Base-by-base conservation (phyloP, 2,888 invertebrate genomes). In the Cantharis rustica region DNA sequence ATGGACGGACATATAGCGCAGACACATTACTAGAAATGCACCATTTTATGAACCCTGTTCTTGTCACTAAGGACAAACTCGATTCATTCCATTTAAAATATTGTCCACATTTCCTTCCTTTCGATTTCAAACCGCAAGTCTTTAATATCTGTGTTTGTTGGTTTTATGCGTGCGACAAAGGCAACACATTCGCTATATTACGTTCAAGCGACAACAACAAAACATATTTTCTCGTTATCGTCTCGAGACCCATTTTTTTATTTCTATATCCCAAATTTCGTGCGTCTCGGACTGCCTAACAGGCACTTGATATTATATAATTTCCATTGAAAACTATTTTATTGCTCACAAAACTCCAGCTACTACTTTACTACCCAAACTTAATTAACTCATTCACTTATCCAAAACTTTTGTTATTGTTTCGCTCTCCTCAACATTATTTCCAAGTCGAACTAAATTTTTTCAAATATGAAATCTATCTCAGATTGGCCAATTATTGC, bases 21-120 rank as follows among this genome's bases (percentile, higher is more conserved):
- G 84, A 84, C 84, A 81, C 85, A 84, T 85, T 84, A 84, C 83
- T 77, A 80, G 78, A 79, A 81, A 80, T 79, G 81, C 80, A 80
- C 77, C 80, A 79, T 76, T 81, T 83, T 80, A 82, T 81, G 79
- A 80, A 80, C 75, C 80, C 75, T 79, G 79, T 78, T 78, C 77
- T 77, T 76, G 79, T 78, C 79, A 77, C 75, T 75, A 75, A 75
- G 74, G 73, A 73, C 74, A 72, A 73, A 78, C 77, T 79, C 73
- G 75, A 78, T 77, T 77, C 72, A 27, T 77, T 78, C 71, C 23
- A 66, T 77, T 71, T 79, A 76, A 79, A 74, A 78, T 78, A 77
- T 75, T 27, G 20, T 70, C 64, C 31, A 68, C 15, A 62, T 72
- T 75, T 71, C 63, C 63, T 62, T 77, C 69, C 72, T 75, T 77